Conservation (phyloP, 2,113 vertebrate genomes). For the Geococcyx californianus region DNA sequence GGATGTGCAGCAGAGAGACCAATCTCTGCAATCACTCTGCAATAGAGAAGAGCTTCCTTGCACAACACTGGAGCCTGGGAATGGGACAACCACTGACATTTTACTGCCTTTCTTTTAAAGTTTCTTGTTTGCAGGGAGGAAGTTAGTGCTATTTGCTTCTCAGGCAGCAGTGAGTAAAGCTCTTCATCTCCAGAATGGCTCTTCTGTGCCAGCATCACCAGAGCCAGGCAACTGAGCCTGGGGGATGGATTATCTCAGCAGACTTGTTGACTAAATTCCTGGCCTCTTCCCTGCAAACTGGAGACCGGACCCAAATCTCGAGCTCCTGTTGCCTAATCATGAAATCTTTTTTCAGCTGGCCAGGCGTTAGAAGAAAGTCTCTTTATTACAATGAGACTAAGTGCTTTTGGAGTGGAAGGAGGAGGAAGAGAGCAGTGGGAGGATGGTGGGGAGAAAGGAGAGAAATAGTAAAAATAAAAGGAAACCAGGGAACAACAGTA, state of each 20-base stretch:
- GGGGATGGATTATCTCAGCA: neutral
- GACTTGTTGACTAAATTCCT: neutral
- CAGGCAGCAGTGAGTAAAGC: neutral
- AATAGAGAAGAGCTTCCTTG: neutral
- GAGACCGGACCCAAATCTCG: neutral
- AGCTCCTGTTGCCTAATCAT: neutral
- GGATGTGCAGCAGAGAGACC: neutral
- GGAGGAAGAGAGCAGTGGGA: neutral
- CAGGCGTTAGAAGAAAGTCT: neutral
- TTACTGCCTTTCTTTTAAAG: neutral
- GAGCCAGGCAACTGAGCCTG: neutral
- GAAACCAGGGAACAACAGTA: neutral
- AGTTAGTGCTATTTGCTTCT: neutral
- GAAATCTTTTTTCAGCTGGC: neutral
- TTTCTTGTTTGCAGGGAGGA: neutral
- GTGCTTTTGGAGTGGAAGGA: neutral
- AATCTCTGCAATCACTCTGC: rapidly evolving
- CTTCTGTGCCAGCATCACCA: neutral
- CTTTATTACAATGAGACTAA: neutral
- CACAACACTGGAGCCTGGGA: neutral
- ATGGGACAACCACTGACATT: neutral
- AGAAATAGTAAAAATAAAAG: neutral
- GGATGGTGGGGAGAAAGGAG: neutral
- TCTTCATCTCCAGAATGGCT: rapidly evolving
- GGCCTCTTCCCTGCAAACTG: neutral